Percentiles rank a stretch among this genome's conserved stretches.
Conservation (phyloP, 2,888 invertebrate species). For the Branchipolynoe longqiensis region DNA sequence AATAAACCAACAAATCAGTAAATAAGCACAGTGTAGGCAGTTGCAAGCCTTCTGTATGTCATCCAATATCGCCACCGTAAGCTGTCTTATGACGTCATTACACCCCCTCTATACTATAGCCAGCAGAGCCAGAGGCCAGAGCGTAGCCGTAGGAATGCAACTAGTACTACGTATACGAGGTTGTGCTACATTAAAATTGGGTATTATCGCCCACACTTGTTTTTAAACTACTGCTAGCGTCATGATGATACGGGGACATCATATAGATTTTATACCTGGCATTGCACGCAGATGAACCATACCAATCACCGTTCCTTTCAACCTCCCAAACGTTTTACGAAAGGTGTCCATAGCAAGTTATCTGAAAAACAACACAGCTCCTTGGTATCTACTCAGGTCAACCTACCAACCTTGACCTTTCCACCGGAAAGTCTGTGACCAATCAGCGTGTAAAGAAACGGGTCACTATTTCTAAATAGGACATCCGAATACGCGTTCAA, state of each 20-base stretch:
- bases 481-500: too few relatives aligned
- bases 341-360: conserved; percentile 40
- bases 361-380: neutral
- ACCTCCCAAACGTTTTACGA: conserved; percentile 38
- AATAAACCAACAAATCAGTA: too few relatives aligned
- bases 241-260: neutral
- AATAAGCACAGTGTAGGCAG: too few relatives aligned
- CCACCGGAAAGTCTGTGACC: conserved; percentile 18
- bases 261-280: conserved; percentile 84
- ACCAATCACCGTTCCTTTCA: conserved; percentile 84
- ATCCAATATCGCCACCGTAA: too few relatives aligned
- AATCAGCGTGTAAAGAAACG: conserved; percentile 26
- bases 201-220: conserved; percentile 1
- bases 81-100: too few relatives aligned
- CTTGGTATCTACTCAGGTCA: neutral
- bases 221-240: neutral
- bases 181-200: too few relatives aligned
- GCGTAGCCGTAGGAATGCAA: too few relatives aligned
- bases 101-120: too few relatives aligned
- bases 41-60: too few relatives aligned
- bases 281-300: conserved; percentile 88
- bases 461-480: neutral
- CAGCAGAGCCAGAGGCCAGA: too few relatives aligned
- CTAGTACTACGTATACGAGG: too few relatives aligned
- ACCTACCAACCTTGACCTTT: conserved; percentile 45